Base-by-base conservation (phyloP, 30 jellyfish, hydroid and myxozoan species). In the Aurelia aurita complex sp. Pacific region DNA sequence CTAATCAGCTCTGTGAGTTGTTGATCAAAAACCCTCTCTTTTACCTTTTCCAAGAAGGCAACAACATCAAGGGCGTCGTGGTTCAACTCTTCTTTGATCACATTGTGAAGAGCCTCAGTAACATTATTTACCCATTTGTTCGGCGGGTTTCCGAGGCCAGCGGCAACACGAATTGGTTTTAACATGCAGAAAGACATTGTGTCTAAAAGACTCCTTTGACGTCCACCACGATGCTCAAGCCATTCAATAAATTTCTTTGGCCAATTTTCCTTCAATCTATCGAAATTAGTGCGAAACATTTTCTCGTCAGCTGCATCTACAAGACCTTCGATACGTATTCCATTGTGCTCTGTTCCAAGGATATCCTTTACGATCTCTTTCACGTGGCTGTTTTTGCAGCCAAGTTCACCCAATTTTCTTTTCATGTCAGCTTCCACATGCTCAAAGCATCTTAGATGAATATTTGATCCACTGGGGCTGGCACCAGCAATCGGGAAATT, bases 121-220 rank as follows among this genome's bases (percentile, higher is more conserved):
- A 23, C 38, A 32, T 76, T 52, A 76, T 76, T 76, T 2, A 32
- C 76, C 86, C 86, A 76, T 76, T 76, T 76, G 86, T 76, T 76
- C 5, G 86, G 86, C 11, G 86, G 86, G 57, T 76, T 57, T 18
- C 86, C 86, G 4, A 76, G 76, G 19, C 86, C 86, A 76, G 86
- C 86, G 17, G 86, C 86, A 11, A 40, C 57, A 14, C 80, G 76
- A 17, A 76, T 82, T 14, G 86, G 86, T 57, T 76, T 23, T 23
- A 76, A 38, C 86, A 76, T 76, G 75, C 77, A 76, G 6, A 12
- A 14, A 14, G 52, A 42, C 77, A 76, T 46, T 17, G 54, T 76
- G 50, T 76, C 86, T 18, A 18, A 10, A 13, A 77, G 50, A 11
- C 52, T 3, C 23, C 86, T 81, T 18, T 13, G 19, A 36, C 80